Conservation (phyloP, 2,113 vertebrate species). For the Apus apus region DNA sequence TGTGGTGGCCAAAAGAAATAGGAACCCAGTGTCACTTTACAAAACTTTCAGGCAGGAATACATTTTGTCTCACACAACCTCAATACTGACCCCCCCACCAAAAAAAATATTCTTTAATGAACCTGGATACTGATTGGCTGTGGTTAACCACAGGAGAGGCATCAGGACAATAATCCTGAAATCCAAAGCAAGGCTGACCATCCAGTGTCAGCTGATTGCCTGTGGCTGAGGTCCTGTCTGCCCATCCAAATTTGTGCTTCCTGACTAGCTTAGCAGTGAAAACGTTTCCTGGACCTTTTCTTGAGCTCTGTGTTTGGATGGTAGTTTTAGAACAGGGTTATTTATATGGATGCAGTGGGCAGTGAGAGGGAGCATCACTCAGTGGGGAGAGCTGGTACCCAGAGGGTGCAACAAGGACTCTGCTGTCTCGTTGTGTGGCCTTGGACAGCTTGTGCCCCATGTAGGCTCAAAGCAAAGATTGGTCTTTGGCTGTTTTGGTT, state of each 20-base stretch:
- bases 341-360: neutral
- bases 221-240: neutral
- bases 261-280: neutral
- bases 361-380: neutral
- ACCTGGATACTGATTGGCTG: neutral
- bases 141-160: neutral
- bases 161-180: neutral
- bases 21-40: neutral
- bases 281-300: neutral
- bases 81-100: no score
- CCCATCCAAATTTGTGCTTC: neutral
- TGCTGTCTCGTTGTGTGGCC: neutral
- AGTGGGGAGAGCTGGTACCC: neutral
- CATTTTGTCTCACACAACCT: neutral
- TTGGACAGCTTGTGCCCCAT: neutral
- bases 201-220: neutral
- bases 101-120: neutral
- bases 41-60: neutral
- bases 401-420: neutral
- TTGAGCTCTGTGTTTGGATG: neutral
- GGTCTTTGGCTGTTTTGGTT: neutral
- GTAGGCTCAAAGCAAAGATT: neutral
- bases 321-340: neutral
- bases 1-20: conserved; percentile 8
- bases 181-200: neutral